These are phyloP conservation scores for Cariama cristata DNA, from an alignment of 2,113 vertebrate species.

Conservation along the genomic window DNA sequence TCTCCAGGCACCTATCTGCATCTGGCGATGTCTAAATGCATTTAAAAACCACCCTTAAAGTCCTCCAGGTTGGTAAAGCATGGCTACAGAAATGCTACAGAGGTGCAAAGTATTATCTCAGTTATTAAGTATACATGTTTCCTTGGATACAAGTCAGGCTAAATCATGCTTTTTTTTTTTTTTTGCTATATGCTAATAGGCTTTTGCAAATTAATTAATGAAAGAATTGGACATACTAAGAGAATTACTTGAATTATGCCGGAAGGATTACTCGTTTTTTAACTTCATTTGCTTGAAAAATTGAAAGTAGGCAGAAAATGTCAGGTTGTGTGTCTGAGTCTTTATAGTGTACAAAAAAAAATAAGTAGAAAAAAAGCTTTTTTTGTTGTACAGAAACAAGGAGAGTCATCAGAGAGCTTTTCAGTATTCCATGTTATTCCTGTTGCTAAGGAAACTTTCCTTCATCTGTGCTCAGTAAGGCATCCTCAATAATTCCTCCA, in stretches of 20 bases:
- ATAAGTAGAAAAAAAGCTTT: not conserved
- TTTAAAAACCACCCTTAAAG: not conserved
- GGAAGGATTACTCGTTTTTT: constrained; percentile 9
- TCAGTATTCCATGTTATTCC: constrained; percentile 38
- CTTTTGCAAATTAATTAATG: constrained; percentile 50
- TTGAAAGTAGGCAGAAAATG: not conserved
- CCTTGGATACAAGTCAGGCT: constrained; percentile 26
- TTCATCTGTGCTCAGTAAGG: constrained; percentile 27
- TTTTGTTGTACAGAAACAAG: not conserved
- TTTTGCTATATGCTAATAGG: constrained; percentile 1
- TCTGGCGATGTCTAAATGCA: not conserved
- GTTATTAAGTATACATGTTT: not conserved
- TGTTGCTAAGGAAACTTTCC: constrained; percentile 56
- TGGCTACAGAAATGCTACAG: not conserved
- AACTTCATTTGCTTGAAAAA: constrained; percentile 9
- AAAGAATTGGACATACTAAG: not conserved
- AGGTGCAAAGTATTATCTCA: not conserved
- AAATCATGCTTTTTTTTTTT: not conserved
- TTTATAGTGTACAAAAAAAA: not conserved
- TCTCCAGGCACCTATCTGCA: not conserved
- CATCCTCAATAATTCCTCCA: not conserved
- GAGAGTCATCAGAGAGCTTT: constrained; percentile 17
- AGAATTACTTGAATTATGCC: not conserved
- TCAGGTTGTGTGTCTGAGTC: not conserved
- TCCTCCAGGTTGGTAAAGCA: not conserved